Evolutionary conservation across 2,888 invertebrate genomes (phyloP).

Genomic region (Gari tellinella): DNA sequence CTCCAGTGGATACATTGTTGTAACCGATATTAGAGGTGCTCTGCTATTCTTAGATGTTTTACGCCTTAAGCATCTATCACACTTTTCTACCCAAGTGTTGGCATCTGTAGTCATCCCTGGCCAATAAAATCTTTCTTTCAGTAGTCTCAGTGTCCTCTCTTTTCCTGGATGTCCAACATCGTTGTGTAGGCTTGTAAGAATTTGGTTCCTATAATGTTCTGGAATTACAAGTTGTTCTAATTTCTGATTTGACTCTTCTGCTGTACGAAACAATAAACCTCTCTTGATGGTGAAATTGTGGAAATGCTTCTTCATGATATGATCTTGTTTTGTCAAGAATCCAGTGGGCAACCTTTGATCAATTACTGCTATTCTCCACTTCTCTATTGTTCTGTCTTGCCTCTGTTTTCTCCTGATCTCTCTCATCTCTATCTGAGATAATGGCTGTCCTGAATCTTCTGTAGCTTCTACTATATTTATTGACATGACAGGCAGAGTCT

Average conservation of each 20-base stretch:
- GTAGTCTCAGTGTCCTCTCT: slow-evolving; percentile 12
- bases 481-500: background rate
- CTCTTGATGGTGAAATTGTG: slow-evolving; percentile 11
- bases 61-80: slow-evolving; percentile 9
- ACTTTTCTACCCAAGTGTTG: background rate
- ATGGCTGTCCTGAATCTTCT: background rate
- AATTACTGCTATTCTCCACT: background rate
- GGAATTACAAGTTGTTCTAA: slow-evolving; percentile 22
- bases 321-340: background rate
- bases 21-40: slow-evolving; percentile 1
- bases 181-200: slow-evolving; percentile 16
- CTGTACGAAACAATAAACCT: slow-evolving; percentile 15
- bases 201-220: background rate
- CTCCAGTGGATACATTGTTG: slow-evolving; percentile 8
- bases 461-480: background rate
- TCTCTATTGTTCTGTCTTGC: slow-evolving; percentile 4
- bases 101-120: slow-evolving; percentile 8
- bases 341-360: background rate
- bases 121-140: slow-evolving; percentile 23
- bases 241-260: background rate
- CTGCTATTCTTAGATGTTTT: slow-evolving; percentile 2
- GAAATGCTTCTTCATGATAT: slow-evolving; percentile 15
- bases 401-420: slow-evolving; percentile 6
- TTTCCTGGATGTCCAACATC: slow-evolving; percentile 29
- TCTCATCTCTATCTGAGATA: background rate